Conservation (phyloP, 2,797 vertebrate species). For the Acrocephalus scirpaceus region DNA sequence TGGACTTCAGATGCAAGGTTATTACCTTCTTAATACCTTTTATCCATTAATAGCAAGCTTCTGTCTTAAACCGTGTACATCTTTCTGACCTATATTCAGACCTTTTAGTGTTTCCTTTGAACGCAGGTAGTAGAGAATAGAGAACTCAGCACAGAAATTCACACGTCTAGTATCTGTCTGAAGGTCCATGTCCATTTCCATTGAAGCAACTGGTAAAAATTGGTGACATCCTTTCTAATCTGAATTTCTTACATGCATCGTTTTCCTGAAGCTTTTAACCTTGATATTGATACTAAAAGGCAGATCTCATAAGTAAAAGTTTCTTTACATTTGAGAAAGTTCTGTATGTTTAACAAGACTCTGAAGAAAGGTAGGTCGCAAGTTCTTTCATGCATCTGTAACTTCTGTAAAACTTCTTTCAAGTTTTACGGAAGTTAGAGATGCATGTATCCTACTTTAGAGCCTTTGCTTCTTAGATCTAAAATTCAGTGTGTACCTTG, state of each 20-base stretch:
- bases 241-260: neutral
- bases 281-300: neutral
- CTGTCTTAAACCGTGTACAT: neutral
- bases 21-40: neutral
- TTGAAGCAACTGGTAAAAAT: neutral
- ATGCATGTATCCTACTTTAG: neutral
- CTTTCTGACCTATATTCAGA: neutral
- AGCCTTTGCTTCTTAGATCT: neutral
- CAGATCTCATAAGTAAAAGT: neutral
- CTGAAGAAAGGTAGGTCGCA: neutral
- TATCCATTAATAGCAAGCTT: neutral
- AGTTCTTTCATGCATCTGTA: too few species aligned
- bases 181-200: neutral
- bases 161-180: neutral
- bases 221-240: neutral
- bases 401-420: too few species aligned
- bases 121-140: neutral
- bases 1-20: slow-evolving; percentile 79
- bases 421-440: neutral
- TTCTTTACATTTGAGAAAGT: neutral
- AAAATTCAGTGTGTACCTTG: neutral
- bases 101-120: neutral
- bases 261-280: neutral
- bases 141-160: neutral
- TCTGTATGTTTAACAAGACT: neutral